phyloP scores from a whole-genome alignment of 2,113 vertebrate genomes.

The Stigmatopora nigra region DNA sequence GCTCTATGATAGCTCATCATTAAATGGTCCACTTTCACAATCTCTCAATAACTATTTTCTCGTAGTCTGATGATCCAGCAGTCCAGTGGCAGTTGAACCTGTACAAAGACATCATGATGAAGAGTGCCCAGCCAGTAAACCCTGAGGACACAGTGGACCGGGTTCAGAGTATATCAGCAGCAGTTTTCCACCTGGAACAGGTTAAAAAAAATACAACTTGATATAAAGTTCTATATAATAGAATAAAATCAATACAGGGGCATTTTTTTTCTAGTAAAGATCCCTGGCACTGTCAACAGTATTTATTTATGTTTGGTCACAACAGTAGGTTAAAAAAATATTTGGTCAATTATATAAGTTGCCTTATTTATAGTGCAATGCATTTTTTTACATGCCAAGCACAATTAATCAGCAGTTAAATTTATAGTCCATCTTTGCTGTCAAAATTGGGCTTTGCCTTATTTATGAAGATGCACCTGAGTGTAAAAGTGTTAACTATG shows the following conservation, averaged over 20 bases:
- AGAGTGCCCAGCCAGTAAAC: constrained; percentile 71
- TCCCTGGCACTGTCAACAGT: neutral
- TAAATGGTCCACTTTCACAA: neutral
- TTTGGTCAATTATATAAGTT: no score
- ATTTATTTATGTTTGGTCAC: no score
- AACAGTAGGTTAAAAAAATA: no score
- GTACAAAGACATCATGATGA: constrained; percentile 85
- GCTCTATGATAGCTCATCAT: neutral
- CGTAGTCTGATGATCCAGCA: constrained; percentile 88
- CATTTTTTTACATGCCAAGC: no score
- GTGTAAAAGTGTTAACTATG: no score
- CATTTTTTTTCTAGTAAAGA: neutral
- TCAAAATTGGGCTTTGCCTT: no score
- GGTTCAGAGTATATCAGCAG: constrained; percentile 93
- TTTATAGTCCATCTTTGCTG: no score
- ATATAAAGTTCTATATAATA: neutral
- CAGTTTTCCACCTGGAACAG: constrained; percentile 87
- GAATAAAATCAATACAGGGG: neutral
- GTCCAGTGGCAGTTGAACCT: constrained; percentile 97
- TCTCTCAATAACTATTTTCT: neutral
- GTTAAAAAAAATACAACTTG: constrained; percentile 33
- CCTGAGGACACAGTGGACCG: constrained; percentile 80
- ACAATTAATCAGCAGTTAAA: no score
- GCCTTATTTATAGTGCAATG: no score
- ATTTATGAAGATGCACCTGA: no score